These are phyloP conservation scores for Stramonita haemastoma DNA, from an alignment of 2,888 invertebrate genomes.

Conservation along the genomic window DNA sequence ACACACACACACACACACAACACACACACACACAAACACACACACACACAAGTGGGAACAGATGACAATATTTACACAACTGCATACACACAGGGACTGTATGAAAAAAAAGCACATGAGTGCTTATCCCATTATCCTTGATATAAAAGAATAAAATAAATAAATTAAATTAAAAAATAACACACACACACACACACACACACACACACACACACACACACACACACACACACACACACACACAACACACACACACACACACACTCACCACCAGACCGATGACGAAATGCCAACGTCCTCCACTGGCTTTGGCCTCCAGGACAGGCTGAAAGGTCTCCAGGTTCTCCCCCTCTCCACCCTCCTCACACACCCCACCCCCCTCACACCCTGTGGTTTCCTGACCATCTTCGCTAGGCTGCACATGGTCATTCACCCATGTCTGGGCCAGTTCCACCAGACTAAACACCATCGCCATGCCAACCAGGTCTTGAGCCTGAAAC, in stretches of 20 bases:
- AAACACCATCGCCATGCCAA: constrained; percentile 59
- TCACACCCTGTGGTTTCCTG: not conserved
- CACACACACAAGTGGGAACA: not conserved
- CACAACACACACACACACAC: not conserved
- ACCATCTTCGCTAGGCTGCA: constrained; percentile 2
- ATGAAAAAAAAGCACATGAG: no score
- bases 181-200: not conserved
- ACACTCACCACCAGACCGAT: constrained; percentile 60
- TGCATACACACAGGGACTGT: not conserved
- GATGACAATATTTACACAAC: not conserved
- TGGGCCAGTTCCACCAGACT: constrained; percentile 55
- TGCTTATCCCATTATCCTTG: no score
- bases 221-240: not conserved
- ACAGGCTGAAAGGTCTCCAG: constrained; percentile 31
- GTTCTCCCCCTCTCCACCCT: constrained; percentile 25
- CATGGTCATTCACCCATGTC: constrained; percentile 55
- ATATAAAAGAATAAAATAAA: not conserved
- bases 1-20: not conserved
- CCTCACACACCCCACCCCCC: constrained; percentile 23
- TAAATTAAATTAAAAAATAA: not conserved
- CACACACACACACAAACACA: no score
- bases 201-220: not conserved
- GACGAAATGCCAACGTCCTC: constrained; percentile 63
- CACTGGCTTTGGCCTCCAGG: constrained; percentile 53
- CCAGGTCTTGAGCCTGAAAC: constrained; percentile 54